A percentile compares a stretch with the other conserved stretches of the same genome.
These are phyloP conservation scores for Sinotaia quadrata DNA, from an alignment of 2,888 invertebrate genomes.

Conservation along the genomic window DNA sequence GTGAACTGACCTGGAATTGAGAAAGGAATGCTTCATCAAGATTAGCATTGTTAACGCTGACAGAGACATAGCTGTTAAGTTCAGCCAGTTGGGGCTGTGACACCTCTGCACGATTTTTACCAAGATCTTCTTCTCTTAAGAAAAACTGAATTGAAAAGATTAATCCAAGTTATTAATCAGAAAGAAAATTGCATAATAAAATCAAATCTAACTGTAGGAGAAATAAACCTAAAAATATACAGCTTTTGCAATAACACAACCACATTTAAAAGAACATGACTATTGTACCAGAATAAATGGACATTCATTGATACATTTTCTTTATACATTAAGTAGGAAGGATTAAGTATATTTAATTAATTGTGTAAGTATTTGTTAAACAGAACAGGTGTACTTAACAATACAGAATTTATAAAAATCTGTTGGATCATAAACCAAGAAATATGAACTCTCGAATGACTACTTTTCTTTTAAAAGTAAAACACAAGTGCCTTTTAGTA, in stretches of 20 bases:
- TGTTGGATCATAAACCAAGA: too few species aligned
- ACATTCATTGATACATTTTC: too few species aligned
- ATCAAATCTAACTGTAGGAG: neutral
- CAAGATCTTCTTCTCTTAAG: constrained; percentile 85
- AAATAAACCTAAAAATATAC: neutral
- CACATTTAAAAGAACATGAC: neutral
- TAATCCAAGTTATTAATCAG: neutral
- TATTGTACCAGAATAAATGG: neutral
- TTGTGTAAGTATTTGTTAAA: too few species aligned
- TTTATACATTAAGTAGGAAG: too few species aligned
- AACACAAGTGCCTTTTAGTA: too few species aligned
- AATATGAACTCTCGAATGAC: too few species aligned
- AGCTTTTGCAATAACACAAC: neutral
- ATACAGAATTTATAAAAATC: too few species aligned
- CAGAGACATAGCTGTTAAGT: constrained; percentile 92
- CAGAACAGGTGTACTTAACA: too few species aligned
- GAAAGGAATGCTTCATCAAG: constrained; percentile 85
- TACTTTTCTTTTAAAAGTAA: too few species aligned
- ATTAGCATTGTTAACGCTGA: constrained; percentile 81
- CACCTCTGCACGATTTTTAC: constrained; percentile 89
- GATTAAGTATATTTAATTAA: too few species aligned
- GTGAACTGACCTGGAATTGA: constrained; percentile 69
- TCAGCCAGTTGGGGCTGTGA: constrained; percentile 87
- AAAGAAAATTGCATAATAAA: neutral
- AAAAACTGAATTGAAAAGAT: constrained; percentile 82